phyloP scores from a whole-genome alignment of 2,888 invertebrate genomes.

The Drosophila kanekoi region DNA sequence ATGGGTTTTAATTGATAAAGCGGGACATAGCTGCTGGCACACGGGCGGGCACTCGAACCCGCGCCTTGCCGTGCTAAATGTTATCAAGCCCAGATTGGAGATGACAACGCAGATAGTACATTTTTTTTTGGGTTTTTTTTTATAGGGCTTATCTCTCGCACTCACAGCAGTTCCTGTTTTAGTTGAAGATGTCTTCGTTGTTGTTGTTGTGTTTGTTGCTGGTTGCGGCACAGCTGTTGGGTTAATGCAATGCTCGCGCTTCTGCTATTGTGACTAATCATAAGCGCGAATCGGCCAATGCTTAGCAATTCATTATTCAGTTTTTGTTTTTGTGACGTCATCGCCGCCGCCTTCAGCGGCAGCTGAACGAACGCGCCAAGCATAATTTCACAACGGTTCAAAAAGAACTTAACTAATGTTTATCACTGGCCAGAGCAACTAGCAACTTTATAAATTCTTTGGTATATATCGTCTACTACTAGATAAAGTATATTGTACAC shows the following conservation, averaged over 20 bases:
- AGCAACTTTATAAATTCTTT: conserved; percentile 11
- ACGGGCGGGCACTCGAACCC: conserved; percentile 33
- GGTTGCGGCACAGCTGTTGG: conserved; percentile 31
- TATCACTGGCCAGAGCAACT: conserved; percentile 33
- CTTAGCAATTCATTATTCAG: conserved; percentile 39
- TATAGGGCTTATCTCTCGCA: conserved; percentile 50
- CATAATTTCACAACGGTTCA: conserved; percentile 33
- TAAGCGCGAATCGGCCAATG: conserved; percentile 27
- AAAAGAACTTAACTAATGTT: conserved; percentile 44
- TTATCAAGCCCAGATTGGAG: conserved; percentile 37
- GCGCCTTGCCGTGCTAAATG: background rate
- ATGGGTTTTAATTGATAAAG: conserved; percentile 51
- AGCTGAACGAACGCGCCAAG: conserved; percentile 52
- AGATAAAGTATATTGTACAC: conserved; percentile 25
- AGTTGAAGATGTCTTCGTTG: conserved; percentile 32
- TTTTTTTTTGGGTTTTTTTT: background rate
- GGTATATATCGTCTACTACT: conserved; percentile 22
- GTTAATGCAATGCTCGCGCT: conserved; percentile 20
- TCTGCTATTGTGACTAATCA: conserved; percentile 31
- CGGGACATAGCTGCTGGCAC: no score
- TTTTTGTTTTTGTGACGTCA: conserved; percentile 28
- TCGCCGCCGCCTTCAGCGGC: conserved; percentile 45
- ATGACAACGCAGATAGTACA: conserved; percentile 13
- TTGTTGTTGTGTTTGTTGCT: conserved; percentile 8
- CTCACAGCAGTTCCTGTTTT: conserved; percentile 63